Base-by-base conservation (phyloP, 2,797 vertebrate species). In the Acrossocheilus fasciatus region DNA sequence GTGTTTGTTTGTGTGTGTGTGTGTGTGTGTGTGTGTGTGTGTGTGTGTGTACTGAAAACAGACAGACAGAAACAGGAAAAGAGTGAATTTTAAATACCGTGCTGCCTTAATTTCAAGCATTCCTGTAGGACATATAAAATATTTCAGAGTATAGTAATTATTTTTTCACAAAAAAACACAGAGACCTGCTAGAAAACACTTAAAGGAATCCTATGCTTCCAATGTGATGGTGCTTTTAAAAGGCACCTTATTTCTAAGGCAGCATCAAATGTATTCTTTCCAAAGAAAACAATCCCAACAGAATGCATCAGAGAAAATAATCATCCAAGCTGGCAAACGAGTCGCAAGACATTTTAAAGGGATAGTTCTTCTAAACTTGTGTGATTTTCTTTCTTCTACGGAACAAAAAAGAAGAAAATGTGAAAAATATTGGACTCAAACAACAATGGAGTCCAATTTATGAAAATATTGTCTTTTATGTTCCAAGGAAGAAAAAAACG, bases 61-160 rank as follows among this genome's bases (percentile, higher is more conserved):
- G n/a, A 66, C n/a, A 64, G 18, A 72, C 47, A 54, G 34, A 72
- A 52, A 17, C 6, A 3, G 14, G 54, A 45, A 72, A 3, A 39
- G n/a, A 36, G 8, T 84, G 23, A 18, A 76, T 76, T 84, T 84
- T 66, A 76, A 76, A 84, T 52, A 68, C 43, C 0, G 2, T 52
- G 30, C 59, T 39, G 30, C 45, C 45, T 81, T 82, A 43, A 72
- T 72, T 82, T 68, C 1, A 26, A 70, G 47, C 47, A 57, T 72
- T 82, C 68, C 68, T 75, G 34, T 50, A 41, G 73, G 45, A 84
- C 39, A 59, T 50, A 59, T 62, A 73, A 36, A 83, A 34, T 45
- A 41, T 45, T 73, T 73, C 26, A 47, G 18, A 4, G 20, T 83
- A 72, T 12, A 59, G 39, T 83, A 57, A 20, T 73, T 9, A 12